Base-by-base conservation (phyloP, 2,113 vertebrate species). In the Rutilus rutilus region DNA sequence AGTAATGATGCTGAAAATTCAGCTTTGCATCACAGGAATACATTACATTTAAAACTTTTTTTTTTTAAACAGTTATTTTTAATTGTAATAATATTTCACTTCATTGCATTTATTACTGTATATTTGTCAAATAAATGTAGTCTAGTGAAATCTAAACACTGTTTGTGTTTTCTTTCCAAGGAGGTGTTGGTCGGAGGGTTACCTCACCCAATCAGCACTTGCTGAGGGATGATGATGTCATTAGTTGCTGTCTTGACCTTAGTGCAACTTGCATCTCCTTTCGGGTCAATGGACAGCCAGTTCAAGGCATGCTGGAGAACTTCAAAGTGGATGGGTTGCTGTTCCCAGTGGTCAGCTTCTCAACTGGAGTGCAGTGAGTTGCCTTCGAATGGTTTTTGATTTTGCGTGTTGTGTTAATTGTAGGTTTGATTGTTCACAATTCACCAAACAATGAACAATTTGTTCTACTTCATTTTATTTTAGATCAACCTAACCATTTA, bases 261-360 rank as follows among this genome's bases (percentile, higher is more conserved):
- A 95, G 91, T 47, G 94, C 95, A 25, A 95, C 95, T 0, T 98
- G 97, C 93, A 96, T 98, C 92, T 98, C 97, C 0, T 99, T 98
- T 90, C 95, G 98, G 69, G 96, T 99, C 88, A 99, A 99, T 0
- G 98, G 98, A 5, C 96, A 97, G 2, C 98, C 98, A 15, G 97
- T 99, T 88, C 98, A 99, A 94, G 98, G 97, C 84, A 99, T 99
- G 98, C 95, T 98, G 88, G 97, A 99, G 90, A 98, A 98, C 93
- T 98, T 99, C 92, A 96, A 91, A 73, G 92, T 92, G 3, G 94
- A 96, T 76, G 97, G 97, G 11, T 96, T 97, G 89, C 95, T 99
- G 91, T 95, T 96, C 86, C 98, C 98, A 1, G 97, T 97, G 81
- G 95, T 97, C 92, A 99, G 98, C 94, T 97, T 99, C 92, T 99